Evolutionary conservation across 2,888 invertebrate species (phyloP), one percentile per base, ranked within the genome.

Genomic region (Ethmia dodecea): DNA sequence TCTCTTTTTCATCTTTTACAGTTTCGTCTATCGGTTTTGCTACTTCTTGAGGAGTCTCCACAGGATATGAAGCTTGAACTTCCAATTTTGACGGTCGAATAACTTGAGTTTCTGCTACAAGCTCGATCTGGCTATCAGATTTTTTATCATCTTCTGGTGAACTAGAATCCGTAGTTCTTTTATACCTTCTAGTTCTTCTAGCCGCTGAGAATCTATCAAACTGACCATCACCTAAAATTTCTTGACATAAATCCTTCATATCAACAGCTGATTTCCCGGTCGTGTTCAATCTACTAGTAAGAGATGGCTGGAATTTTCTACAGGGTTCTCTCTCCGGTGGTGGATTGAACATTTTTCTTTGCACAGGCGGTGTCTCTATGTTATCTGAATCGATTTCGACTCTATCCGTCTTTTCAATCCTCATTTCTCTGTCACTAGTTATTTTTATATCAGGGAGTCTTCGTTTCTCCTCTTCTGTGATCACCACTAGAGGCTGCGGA

Each of bases 311-410:
- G 59, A 88, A 84, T 45, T 89, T 83, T 32, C 88, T 75, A 56
- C 90, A 90, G 0, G 89, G 89, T 50, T 86, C 89, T 45, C 88
- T 88, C 27, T 90, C 90, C 20, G 89, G 88, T 1, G 90, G 89
- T 2, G 91, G 89, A 37, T 88, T 89, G 58, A 92, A 91, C 15
- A 89, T 74, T 49, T 92, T 90, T 36, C 95, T 87, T 11, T 92
- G 92, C 0, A 92, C 93, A 3, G 96, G 95, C 12, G 96, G 95
- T 1, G 96, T 96, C 83, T 96, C 95, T 18, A 96, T 93, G 54
- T 96, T 96, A 53, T 96, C 96, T 2, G 95, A 94, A 68, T 96
- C 96, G 25, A 96, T 94, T 61, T 95, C 95, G 8, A 92, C 90
- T 63, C 91, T 91, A 52, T 93, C 92, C 11, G 88, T 54, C 28